phyloP scores from a whole-genome alignment of 1,140 invertebrate genomes.

The Leptopilina boulardi region DNA sequence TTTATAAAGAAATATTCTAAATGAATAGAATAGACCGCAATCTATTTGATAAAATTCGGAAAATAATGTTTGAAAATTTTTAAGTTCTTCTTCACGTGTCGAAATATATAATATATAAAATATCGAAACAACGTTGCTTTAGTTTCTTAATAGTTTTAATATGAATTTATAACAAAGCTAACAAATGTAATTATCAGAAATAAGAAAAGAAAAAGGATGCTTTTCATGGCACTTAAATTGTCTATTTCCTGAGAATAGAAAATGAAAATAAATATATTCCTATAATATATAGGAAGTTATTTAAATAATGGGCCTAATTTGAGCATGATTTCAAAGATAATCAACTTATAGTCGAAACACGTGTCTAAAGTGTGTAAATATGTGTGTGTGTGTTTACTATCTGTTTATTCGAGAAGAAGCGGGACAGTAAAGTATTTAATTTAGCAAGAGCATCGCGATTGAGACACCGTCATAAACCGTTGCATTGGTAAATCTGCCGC shows the following conservation, averaged over 20 bases:
- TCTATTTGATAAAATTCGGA: not conserved
- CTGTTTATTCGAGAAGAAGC: conserved; percentile 49
- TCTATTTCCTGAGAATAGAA: not conserved
- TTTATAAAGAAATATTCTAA: not conserved
- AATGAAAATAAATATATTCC: not conserved
- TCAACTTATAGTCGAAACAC: conserved; percentile 2
- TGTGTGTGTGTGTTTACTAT: not conserved
- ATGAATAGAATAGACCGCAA: not conserved
- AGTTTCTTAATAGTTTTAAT: not conserved
- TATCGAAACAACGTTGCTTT: not conserved
- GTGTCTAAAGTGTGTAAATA: not conserved
- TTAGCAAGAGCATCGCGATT: conserved; percentile 68
- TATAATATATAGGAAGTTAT: not conserved
- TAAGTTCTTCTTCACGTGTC: not conserved
- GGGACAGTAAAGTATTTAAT: conserved; percentile 61
- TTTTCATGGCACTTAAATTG: too few species aligned
- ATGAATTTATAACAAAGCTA: not conserved
- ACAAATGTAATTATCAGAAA: not conserved
- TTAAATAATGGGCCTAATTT: conserved; percentile 11
- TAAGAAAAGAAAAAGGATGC: not conserved
- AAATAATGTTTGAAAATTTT: not conserved
- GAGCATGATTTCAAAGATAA: conserved; percentile 11
- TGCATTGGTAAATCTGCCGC: conserved; percentile 62
- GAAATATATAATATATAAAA: not conserved
- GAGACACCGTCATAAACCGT: conserved; percentile 64